Base-by-base conservation (phyloP, 2,113 vertebrate genomes). In the Narcine bancroftii region DNA sequence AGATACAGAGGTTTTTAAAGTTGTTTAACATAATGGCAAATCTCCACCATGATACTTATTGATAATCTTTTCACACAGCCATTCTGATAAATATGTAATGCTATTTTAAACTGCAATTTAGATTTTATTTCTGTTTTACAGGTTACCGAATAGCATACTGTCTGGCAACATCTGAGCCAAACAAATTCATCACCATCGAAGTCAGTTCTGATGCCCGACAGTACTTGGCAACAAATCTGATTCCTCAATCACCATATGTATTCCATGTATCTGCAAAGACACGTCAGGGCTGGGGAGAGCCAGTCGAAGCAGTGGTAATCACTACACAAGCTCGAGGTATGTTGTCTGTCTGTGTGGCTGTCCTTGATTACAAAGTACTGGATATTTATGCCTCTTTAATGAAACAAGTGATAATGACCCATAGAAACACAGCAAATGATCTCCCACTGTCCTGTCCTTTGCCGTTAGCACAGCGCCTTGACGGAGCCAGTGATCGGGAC, bases 111-210 rank as follows among this genome's bases (percentile, higher is more conserved):
- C 47, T 50, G 17, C 39, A 33, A 24, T 56, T 56, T 73, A 26
- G 36, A 53, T 76, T 3, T 36, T 29, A 36, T 33, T 66, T 19
- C 33, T 33, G 33, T 65, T 92, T 93, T 6, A 0, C 93, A 99
- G 98, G 98, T 11, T 99, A 99, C 95, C 97, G 98, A 95, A 97
- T 99, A 0, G 97, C 98, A 65, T 99, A 99, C 94, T 96, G 97
- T 11, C 95, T 98, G 93, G 97, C 98, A 94, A 96, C 96, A 94
- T 96, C 97, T 93, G 97, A 96, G 93, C 96, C 97, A 0, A 97
- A 96, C 95, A 97, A 96, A 26, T 98, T 98, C 96, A 98, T 96
- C 92, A 98, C 97, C 0, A 97, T 98, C 93, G 98, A 99, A 93
- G 98, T 99, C 73, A 98, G 98, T 5, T 97, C 98, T 77, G 97